Conservation (phyloP, 2,797 vertebrate genomes). For the Salmo trutta region DNA sequence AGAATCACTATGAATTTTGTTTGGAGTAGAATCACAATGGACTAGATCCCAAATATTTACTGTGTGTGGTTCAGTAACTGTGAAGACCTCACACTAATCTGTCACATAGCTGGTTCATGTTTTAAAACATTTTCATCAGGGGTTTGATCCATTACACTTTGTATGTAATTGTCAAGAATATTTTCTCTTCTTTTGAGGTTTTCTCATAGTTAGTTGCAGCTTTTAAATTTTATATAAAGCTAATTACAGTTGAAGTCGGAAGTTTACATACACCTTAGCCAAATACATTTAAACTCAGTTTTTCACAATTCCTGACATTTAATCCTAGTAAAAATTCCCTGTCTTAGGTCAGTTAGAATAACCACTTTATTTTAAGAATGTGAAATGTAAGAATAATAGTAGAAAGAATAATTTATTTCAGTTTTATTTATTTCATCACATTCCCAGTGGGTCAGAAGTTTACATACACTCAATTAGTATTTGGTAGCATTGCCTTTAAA, state of each 20-base stretch:
- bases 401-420: too few species aligned
- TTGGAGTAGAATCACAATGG: conserved; percentile 3
- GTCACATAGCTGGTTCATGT: conserved; percentile 11
- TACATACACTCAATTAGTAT: too few species aligned
- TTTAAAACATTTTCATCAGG: conserved; percentile 6
- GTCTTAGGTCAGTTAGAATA: too few species aligned
- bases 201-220: not conserved
- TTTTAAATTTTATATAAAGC: conserved; percentile 19
- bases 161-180: not conserved
- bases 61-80: not conserved
- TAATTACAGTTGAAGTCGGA: conserved; percentile 2
- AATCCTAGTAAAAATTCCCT: too few species aligned
- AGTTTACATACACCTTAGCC: too few species aligned
- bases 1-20: not conserved
- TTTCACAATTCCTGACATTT: too few species aligned
- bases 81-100: conserved; percentile 6
- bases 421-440: too few species aligned
- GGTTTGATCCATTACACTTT: conserved; percentile 2
- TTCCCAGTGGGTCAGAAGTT: too few species aligned
- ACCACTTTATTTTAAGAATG: too few species aligned
- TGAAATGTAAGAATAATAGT: too few species aligned
- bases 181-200: not conserved
- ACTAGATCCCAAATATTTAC: conserved; percentile 13
- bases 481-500: too few species aligned
- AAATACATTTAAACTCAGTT: too few species aligned